Evolutionary conservation across 2,888 invertebrate genomes (phyloP).

Genomic region (Nephrocerus scutellatus): DNA sequence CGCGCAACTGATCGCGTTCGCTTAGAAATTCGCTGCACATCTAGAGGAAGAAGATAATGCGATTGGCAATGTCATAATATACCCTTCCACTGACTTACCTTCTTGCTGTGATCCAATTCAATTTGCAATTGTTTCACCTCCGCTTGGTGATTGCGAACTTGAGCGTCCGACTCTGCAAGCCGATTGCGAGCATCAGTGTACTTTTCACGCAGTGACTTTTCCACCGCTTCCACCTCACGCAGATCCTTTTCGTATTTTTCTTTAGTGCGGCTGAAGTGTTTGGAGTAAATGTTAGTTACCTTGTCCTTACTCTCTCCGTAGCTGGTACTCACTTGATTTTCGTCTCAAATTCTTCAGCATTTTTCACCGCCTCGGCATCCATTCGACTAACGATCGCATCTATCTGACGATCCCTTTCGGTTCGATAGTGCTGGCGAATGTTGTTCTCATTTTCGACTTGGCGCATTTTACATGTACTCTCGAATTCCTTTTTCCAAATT

Average conservation of each 20-base stretch:
- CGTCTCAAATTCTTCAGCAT: constrained; percentile 40
- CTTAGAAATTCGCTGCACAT: constrained; percentile 50
- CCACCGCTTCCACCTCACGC: constrained; percentile 58
- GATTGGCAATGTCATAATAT: background rate
- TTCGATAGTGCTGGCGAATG: constrained; percentile 62
- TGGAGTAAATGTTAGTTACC: background rate
- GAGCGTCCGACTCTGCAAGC: constrained; percentile 59
- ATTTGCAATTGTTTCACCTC: constrained; percentile 60
- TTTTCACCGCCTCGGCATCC: constrained; percentile 43
- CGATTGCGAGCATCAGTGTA: constrained; percentile 61
- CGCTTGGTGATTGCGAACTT: constrained; percentile 53
- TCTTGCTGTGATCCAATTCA: constrained; percentile 58
- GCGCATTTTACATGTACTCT: constrained; percentile 45
- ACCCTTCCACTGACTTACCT: constrained; percentile 44
- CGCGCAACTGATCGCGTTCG: constrained; percentile 54
- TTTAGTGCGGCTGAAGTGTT: constrained; percentile 55
- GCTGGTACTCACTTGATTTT: constrained; percentile 28
- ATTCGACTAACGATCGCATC: constrained; percentile 51
- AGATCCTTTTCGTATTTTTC: constrained; percentile 72
- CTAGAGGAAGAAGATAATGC: constrained; percentile 27
- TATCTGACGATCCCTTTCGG: constrained; percentile 71
- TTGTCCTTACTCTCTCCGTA: background rate
- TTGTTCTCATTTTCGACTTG: constrained; percentile 61
- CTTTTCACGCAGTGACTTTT: constrained; percentile 59
- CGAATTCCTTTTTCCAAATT: constrained; percentile 56